phyloP scores from a whole-genome alignment of 2,113 vertebrate species.

The Lepidothrix coronata region DNA sequence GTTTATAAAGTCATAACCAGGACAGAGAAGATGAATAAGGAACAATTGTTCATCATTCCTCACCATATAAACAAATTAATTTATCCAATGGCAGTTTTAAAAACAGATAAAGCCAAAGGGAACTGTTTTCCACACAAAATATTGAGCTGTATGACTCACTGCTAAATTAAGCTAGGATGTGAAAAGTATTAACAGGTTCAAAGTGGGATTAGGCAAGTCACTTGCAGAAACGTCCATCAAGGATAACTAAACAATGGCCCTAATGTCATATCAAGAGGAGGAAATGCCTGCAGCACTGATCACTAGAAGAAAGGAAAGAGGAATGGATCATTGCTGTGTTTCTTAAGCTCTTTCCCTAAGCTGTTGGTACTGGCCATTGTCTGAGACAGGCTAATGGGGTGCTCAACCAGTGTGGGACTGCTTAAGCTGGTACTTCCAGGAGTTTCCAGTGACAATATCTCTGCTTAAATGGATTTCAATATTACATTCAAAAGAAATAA shows the following conservation, averaged over 20 bases:
- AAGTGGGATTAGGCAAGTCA: neutral
- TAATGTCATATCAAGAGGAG: neutral
- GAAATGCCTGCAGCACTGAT: slow-evolving; percentile 30
- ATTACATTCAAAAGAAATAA: neutral
- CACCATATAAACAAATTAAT: neutral
- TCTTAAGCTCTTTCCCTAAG: neutral
- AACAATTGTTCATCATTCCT: neutral
- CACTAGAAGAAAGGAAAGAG: neutral
- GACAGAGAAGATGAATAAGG: neutral
- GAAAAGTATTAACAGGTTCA: slow-evolving; percentile 21
- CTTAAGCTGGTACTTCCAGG: neutral
- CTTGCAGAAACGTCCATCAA: neutral
- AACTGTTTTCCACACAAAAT: neutral
- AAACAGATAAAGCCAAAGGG: neutral
- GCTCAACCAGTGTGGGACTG: neutral
- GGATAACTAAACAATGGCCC: slow-evolving; percentile 37
- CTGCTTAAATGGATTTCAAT: neutral
- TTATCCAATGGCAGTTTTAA: neutral
- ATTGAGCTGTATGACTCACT: neutral
- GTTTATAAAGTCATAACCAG: neutral
- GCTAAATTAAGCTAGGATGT: slow-evolving; percentile 1
- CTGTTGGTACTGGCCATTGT: neutral
- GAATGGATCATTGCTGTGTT: neutral
- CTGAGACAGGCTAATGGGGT: neutral
- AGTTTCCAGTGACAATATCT: neutral